phyloP scores from a whole-genome alignment of 2,888 invertebrate genomes.

The Perizoma flavofasciatum region DNA sequence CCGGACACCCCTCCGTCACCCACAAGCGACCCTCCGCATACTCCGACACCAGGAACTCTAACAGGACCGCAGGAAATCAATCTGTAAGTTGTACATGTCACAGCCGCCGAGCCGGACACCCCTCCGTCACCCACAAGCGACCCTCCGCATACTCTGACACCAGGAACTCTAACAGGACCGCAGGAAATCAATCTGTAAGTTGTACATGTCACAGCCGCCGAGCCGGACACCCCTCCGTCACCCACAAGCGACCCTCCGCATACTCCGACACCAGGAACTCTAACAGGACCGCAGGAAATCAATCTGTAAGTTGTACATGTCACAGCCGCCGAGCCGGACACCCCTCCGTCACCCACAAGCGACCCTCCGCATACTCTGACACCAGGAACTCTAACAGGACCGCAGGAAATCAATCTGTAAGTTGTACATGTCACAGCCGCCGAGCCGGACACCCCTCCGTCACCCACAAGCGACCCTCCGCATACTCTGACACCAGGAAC shows the following conservation, averaged over 20 bases:
- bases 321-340: too few relatives aligned
- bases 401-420: too few relatives aligned
- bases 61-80: too few relatives aligned
- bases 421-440: too few relatives aligned
- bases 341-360: too few relatives aligned
- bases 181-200: constrained; percentile 36
- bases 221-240: constrained; percentile 19
- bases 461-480: too few relatives aligned
- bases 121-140: constrained; percentile 27
- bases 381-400: too few relatives aligned
- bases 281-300: too few relatives aligned
- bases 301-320: constrained; percentile 36
- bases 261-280: constrained; percentile 22
- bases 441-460: too few relatives aligned
- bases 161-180: too few relatives aligned
- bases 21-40: constrained; percentile 26
- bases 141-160: constrained; percentile 15
- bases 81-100: constrained; percentile 38
- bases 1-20: constrained; percentile 23
- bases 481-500: too few relatives aligned
- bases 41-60: constrained; percentile 21
- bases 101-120: constrained; percentile 19
- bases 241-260: constrained; percentile 26
- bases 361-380: too few relatives aligned
- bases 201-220: constrained; percentile 16